Evolutionary conservation across 2,888 invertebrate genomes (phyloP).

Genomic region (Zonitis immaculata): DNA sequence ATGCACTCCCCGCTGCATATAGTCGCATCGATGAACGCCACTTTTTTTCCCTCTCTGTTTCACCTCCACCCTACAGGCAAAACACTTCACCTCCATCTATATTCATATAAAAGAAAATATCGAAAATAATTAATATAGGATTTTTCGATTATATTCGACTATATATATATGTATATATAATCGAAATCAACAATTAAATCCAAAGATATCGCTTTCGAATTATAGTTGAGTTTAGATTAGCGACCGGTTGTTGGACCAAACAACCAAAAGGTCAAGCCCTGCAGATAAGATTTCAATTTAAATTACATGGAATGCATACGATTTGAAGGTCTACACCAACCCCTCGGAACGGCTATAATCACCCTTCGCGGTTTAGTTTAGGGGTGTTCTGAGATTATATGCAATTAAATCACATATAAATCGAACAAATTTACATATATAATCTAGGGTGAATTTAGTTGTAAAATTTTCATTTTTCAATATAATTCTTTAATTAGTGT

Average conservation of each 20-base stretch:
- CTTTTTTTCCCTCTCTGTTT: too few relatives aligned
- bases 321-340: slow-evolving; percentile 20
- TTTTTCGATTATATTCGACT: too few relatives aligned
- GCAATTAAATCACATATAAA: slow-evolving; percentile 12
- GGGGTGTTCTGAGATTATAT: slow-evolving; percentile 14
- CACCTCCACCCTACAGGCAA: neutral
- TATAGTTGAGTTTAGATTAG: slow-evolving; percentile 33
- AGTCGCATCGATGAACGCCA: slow-evolving; percentile 16
- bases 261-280: slow-evolving; percentile 36
- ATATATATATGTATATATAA: too few relatives aligned
- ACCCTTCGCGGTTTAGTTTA: neutral
- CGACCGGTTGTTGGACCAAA: slow-evolving; percentile 26
- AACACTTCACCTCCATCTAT: neutral
- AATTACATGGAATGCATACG: slow-evolving; percentile 36
- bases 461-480: too few relatives aligned
- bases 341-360: neutral
- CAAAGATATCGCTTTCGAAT: slow-evolving; percentile 21
- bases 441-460: too few relatives aligned
- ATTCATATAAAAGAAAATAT: too few relatives aligned
- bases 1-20: slow-evolving; percentile 30
- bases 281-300: slow-evolving; percentile 43
- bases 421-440: neutral
- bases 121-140: too few relatives aligned
- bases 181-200: neutral
- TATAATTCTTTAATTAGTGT: neutral